Conservation (phyloP, 1,140 invertebrate genomes). For the Drosophila fuyamai region DNA sequence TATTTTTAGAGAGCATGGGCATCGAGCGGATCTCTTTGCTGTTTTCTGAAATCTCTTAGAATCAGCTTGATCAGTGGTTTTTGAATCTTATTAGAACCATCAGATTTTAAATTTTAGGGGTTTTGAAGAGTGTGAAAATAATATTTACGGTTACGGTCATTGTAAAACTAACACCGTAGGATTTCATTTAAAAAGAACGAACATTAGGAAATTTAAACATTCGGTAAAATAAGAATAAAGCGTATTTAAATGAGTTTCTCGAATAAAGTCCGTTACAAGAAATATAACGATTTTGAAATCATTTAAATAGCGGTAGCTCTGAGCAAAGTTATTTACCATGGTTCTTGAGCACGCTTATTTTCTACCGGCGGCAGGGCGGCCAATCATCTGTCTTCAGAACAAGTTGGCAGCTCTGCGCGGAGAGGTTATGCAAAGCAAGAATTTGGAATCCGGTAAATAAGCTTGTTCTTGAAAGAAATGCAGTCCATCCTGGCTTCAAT, state of each 20-base stretch:
- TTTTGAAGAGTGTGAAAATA: background rate
- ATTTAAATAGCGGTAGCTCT: background rate
- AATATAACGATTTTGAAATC: background rate
- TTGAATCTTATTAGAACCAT: too few relatives aligned
- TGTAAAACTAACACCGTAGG: too few relatives aligned
- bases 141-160: background rate
- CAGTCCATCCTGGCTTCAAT: constrained; percentile 64
- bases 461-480: constrained; percentile 56
- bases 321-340: background rate
- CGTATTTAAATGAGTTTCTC: too few relatives aligned
- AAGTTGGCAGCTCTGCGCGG: background rate
- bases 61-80: background rate
- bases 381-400: background rate
- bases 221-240: too few relatives aligned
- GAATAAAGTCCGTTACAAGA: background rate
- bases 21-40: constrained; percentile 3
- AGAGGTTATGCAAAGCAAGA: constrained; percentile 41
- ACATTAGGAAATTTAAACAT: too few relatives aligned
- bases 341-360: background rate
- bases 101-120: background rate
- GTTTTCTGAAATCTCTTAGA: constrained; percentile 18
- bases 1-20: constrained; percentile 47
- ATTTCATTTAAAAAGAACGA: too few relatives aligned
- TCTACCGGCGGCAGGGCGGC: background rate
- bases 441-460: constrained; percentile 21